Evolutionary conservation across 2,113 vertebrate genomes (phyloP), one percentile per base, ranked within the genome.

Genomic region (Rhabdornis inornatus): DNA sequence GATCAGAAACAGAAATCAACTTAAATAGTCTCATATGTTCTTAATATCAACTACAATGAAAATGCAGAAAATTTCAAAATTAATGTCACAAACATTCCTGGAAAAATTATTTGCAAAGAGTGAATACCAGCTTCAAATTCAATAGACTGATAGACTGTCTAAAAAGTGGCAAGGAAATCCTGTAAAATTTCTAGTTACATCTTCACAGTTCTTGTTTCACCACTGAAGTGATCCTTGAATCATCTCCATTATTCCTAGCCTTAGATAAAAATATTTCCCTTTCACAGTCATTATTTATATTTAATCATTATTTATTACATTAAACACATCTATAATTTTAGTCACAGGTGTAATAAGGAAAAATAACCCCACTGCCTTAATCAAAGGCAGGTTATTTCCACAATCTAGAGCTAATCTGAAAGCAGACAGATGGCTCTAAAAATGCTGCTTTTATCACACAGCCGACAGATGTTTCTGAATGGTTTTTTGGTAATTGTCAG

Each of bases 401-500:
- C 52, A 53, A 49, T 72, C 86, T 75, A 66, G 75, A 76, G 47
- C 71, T 89, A 77, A 94, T 85, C 69, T 31, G 7, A 74, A 76
- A 89, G 65, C 50, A 77, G 76, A 72, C 84, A 94, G 87, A 94
- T 82, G 85, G 74, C 79, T 93, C 40, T 25, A 50, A 94, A 90
- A 86, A 82, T 0, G 0, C 40, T 84, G 45, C 33, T 94, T 91
- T 94, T 94, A 96, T 92, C 85, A 39, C 79, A 56, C 18, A 72
- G 50, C 35, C n/a, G 8, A n/a, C 89, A 94, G 87, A 87, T 94
- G 91, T 72, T 96, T 76, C 88, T 53, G 37, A 94, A 81, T 61
- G 57, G 50, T 24, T 68, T 83, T 71, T 71, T 64, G 40, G 84
- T 68, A 88, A 90, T 92, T 91, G 89, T 77, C 83, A 89, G 77